Evolutionary conservation across 2,888 invertebrate genomes (phyloP).

Genomic region (Polymixis flavicincta): DNA sequence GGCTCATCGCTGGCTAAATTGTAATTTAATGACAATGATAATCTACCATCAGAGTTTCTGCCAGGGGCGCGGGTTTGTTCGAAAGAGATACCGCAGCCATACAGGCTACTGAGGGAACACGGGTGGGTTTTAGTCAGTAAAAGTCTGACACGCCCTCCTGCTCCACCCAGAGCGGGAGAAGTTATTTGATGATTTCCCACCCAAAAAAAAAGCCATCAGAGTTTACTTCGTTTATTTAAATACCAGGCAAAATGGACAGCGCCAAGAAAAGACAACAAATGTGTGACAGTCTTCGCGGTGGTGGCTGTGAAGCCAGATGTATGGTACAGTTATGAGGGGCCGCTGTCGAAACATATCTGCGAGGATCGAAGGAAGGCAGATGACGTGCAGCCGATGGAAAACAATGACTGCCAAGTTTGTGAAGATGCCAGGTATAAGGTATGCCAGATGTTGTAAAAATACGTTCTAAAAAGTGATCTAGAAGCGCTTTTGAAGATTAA

Average conservation of each 20-base stretch:
- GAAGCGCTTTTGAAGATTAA: background rate
- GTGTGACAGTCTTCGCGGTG: conserved; percentile 84
- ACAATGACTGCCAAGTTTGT: conserved; percentile 80
- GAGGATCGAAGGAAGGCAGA: conserved; percentile 84
- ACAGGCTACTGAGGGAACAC: too few species aligned
- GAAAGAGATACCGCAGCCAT: too few species aligned
- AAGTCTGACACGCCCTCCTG: too few species aligned
- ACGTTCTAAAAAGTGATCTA: too few species aligned
- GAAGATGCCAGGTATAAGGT: conserved; percentile 87
- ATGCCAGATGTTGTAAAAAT: conserved; percentile 17
- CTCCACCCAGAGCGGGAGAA: too few species aligned
- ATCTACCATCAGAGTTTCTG: background rate
- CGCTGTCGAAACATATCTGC: conserved; percentile 81
- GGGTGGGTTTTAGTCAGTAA: too few species aligned
- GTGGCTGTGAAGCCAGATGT: conserved; percentile 83
- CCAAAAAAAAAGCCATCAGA: too few species aligned
- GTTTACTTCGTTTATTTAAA: conserved; percentile 23
- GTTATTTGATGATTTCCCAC: too few species aligned
- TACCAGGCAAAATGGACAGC: conserved; percentile 82
- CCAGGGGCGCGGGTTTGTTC: too few species aligned
- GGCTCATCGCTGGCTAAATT: background rate
- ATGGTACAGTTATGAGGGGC: conserved; percentile 84
- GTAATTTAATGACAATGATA: too few species aligned
- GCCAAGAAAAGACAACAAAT: conserved; percentile 82
- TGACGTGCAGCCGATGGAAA: conserved; percentile 83